phyloP scores from a whole-genome alignment of 2,888 invertebrate genomes.

The Imbricaverruca yamaguchii region DNA sequence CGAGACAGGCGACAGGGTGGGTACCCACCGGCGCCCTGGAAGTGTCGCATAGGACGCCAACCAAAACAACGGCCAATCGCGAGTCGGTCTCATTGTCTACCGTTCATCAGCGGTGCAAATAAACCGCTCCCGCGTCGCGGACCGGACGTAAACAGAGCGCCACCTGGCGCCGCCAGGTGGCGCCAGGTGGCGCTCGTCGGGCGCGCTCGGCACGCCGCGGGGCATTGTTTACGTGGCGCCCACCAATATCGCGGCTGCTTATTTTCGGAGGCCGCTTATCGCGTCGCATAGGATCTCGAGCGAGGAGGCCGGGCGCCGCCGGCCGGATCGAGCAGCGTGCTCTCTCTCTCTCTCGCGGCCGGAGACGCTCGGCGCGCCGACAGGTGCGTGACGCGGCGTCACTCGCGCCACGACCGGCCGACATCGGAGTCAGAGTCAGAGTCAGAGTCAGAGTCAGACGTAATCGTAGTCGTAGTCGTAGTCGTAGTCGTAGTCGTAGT shows the following conservation, averaged over 20 bases:
- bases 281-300: not conserved
- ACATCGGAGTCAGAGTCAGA: no score
- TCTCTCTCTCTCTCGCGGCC: not conserved
- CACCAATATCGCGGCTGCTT: not conserved
- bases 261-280: slow-evolving; percentile 4
- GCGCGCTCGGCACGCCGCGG: not conserved
- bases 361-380: not conserved
- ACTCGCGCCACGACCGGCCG: no score
- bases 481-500: no score
- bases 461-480: no score
- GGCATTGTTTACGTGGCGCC: not conserved
- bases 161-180: slow-evolving; percentile 40
- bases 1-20: no score
- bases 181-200: slow-evolving; percentile 44
- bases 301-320: not conserved
- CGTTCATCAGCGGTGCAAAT: not conserved
- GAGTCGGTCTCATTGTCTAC: not conserved
- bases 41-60: not conserved
- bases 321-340: not conserved
- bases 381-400: not conserved
- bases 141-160: slow-evolving; percentile 41
- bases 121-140: not conserved
- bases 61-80: not conserved
- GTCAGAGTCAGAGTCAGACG: no score
- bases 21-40: not conserved